phyloP scores from a whole-genome alignment of 1,140 invertebrate species.

The Zaprionus kolodkinae region DNA sequence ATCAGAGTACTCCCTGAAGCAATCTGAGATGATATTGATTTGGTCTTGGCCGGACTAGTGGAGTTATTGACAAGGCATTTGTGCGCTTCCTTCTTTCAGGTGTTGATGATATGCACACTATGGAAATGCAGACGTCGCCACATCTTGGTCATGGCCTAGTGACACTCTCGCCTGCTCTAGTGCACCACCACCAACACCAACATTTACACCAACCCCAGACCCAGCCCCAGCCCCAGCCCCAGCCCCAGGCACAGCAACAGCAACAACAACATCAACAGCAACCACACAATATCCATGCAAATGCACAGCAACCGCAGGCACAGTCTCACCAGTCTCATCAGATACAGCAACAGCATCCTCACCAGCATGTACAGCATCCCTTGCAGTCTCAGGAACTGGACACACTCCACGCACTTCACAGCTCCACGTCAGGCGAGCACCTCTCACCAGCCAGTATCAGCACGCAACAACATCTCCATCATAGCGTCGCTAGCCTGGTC shows the following conservation, averaged over 20 bases:
- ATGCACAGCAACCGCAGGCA: conserved; percentile 26
- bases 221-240: conserved; percentile 52
- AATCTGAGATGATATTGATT: neutral
- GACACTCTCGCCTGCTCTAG: conserved; percentile 50
- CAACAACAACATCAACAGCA: conserved; percentile 24
- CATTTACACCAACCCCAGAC: conserved; percentile 58
- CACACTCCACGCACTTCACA: conserved; percentile 57
- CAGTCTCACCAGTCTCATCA: conserved; percentile 22
- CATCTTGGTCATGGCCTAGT: conserved; percentile 69
- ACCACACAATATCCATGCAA: neutral
- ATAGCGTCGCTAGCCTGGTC: conserved; percentile 41
- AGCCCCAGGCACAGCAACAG: conserved; percentile 40
- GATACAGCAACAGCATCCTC: neutral
- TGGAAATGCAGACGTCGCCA: conserved; percentile 79
- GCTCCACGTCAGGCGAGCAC: conserved; percentile 1
- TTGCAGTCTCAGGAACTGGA: conserved; percentile 48
- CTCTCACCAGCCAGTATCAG: conserved; percentile 25
- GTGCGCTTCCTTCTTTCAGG: conserved; percentile 38
- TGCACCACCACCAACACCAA: conserved; percentile 61
- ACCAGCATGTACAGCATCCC: conserved; percentile 33
- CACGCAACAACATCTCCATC: conserved; percentile 51
- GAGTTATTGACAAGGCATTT: conserved; percentile 23
- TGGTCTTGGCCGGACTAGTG: neutral
- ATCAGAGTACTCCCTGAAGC: neutral
- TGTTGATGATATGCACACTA: conserved; percentile 70